These are phyloP conservation scores for Polyommatus iphigenia DNA, from an alignment of 2,888 invertebrate genomes.

Conservation along the genomic window DNA sequence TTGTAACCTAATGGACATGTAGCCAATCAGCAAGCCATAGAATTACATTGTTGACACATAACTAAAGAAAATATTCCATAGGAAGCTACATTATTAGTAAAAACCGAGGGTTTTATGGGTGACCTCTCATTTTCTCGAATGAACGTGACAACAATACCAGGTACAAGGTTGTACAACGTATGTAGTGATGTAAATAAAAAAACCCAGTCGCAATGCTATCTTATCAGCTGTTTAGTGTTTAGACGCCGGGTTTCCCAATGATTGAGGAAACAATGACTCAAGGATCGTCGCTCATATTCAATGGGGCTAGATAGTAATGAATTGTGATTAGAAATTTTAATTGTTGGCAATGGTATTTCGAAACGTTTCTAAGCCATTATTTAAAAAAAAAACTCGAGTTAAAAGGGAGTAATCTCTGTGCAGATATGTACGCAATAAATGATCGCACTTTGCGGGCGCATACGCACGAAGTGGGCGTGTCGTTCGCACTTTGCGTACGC, in stretches of 20 bases:
- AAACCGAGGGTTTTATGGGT: constrained; percentile 32
- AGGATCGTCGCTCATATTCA: constrained; percentile 3
- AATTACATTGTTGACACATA: background rate
- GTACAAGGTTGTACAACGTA: constrained; percentile 22
- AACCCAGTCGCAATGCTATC: constrained; percentile 34
- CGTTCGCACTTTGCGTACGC: background rate
- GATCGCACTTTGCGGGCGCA: background rate
- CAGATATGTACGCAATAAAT: background rate
- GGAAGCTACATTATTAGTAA: constrained; percentile 14
- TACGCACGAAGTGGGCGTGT: background rate
- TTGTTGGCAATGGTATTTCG: background rate
- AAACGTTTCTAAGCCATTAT: background rate
- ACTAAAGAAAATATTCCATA: background rate
- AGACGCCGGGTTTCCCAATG: constrained; percentile 45
- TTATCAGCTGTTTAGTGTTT: constrained; percentile 61
- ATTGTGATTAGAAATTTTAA: background rate
- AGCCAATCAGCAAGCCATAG: background rate
- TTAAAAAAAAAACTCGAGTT: background rate
- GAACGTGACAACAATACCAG: constrained; percentile 23
- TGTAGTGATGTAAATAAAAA: constrained; percentile 34
- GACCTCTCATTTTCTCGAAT: constrained; percentile 14
- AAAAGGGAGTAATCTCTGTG: background rate
- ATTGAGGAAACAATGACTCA: constrained; percentile 32
- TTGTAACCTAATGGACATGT: background rate
- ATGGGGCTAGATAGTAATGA: background rate